phyloP scores from a whole-genome alignment of 2,888 invertebrate genomes.

The Netelia inedita region DNA sequence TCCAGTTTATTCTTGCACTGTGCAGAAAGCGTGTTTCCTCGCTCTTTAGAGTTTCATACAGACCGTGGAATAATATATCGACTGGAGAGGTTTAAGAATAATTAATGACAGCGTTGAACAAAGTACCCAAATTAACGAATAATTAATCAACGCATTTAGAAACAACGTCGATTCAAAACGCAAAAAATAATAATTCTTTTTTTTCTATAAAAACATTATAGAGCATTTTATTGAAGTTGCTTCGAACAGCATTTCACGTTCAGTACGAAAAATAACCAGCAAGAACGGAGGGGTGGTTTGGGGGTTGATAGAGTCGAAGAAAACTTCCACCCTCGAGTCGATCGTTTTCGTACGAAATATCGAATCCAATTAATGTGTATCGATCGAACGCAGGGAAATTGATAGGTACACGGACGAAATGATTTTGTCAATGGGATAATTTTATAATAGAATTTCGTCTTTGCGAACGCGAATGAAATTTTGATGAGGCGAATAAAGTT shows the following conservation, averaged over 20 bases:
- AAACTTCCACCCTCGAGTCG: background rate
- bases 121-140: conserved; percentile 17
- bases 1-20: conserved; percentile 13
- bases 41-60: background rate
- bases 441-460: background rate
- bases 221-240: background rate
- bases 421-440: background rate
- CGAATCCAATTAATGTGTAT: background rate
- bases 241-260: background rate
- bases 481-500: background rate
- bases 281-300: too few species aligned
- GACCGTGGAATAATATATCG: background rate
- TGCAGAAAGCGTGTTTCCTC: background rate
- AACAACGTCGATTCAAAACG: conserved; percentile 3
- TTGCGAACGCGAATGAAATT: background rate
- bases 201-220: background rate
- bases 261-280: too few species aligned
- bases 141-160: background rate
- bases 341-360: background rate
- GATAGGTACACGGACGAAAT: background rate
- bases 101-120: conserved; percentile 10
- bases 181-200: background rate
- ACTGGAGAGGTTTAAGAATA: background rate
- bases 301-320: background rate
- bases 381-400: background rate